Evolutionary conservation across 2,797 vertebrate species (phyloP), one percentile per base, ranked within the genome.

Genomic region (Staurois parvus): DNA sequence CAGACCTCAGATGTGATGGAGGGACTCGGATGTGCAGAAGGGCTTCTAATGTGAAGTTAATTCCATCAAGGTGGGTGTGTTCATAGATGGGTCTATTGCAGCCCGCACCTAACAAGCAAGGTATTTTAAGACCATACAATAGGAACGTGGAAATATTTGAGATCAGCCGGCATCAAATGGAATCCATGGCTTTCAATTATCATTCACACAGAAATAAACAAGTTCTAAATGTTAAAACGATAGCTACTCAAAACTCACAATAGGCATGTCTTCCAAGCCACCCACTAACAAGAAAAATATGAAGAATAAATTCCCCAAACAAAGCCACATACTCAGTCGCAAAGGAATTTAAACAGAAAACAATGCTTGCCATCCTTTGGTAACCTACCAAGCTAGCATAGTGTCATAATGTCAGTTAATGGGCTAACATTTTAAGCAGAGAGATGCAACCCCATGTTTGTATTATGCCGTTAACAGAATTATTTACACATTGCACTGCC

Each of bases 341-440:
- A 28, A 30, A 86, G 69, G 52, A 86, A 76, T 86, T 81, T 26
- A 80, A n/a, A 48, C n/a, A 26, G 26, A 21, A 42, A 77, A 79
- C 70, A 86, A 72, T 72, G 17, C 28, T 17, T 26, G 17, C 29
- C 72, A 56, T 64, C 68, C 52, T 79, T 83, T 87, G 74, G 62
- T 82, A 24, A 86, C 69, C 59, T 17, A n/a, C 8, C 62, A 24
- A 26, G 30, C 37, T 26, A 26, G 59, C 40, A 66, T 37, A 11
- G 69, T 67, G 67, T 86, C 29, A 76, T 48, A 40, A 70, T 74
- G 80, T n/a, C 56, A 73, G 67, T 77, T 70, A 83, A 83, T 83
- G 45, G 73, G 74, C 52, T 67, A 74, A 70, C 34, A 62, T 66
- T 37, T 64, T 28, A 72, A 66, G 48, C 29, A 37, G 80, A 34